A percentile compares a stretch with the other conserved stretches of the same genome.
phyloP scores from a whole-genome alignment of 2,797 vertebrate genomes.

The Moxostoma hubbsi region DNA sequence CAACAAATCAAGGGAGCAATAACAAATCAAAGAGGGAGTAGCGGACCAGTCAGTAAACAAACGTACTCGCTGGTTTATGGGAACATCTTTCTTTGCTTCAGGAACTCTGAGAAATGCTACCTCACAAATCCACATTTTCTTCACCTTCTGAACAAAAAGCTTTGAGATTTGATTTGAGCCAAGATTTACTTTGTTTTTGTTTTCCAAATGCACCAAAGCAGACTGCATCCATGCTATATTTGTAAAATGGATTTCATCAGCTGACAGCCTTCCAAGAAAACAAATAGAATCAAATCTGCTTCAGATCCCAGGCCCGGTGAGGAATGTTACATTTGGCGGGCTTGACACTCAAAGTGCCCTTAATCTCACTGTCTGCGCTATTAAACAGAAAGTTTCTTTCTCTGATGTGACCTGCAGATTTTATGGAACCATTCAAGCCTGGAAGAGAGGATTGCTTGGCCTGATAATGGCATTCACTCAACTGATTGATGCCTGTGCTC shows the following conservation, averaged over 20 bases:
- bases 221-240: slow-evolving; percentile 45
- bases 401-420: slow-evolving; percentile 49
- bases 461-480: slow-evolving; percentile 54
- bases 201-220: slow-evolving; percentile 11
- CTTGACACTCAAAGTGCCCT: slow-evolving; percentile 54
- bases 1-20: slow-evolving; percentile 6
- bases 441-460: slow-evolving; percentile 46
- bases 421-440: slow-evolving; percentile 45
- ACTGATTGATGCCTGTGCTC: slow-evolving; percentile 63
- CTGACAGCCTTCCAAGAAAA: slow-evolving; percentile 51
- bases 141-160: slow-evolving; percentile 23
- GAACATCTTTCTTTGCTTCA: slow-evolving; percentile 3
- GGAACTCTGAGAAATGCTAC: slow-evolving; percentile 3
- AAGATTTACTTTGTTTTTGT: slow-evolving; percentile 28
- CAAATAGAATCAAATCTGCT: slow-evolving; percentile 55
- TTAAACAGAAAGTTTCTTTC: slow-evolving; percentile 54
- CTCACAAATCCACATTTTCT: slow-evolving; percentile 18
- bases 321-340: slow-evolving; percentile 52
- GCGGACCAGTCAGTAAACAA: slow-evolving; percentile 11
- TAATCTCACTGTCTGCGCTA: slow-evolving; percentile 54
- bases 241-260: slow-evolving; percentile 51
- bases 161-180: slow-evolving; percentile 29
- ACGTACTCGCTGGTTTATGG: neutral
- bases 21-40: slow-evolving; percentile 3
- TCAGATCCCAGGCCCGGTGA: slow-evolving; percentile 37